A percentile compares a stretch with the other conserved stretches of the same genome.
Evolutionary conservation across 2,113 vertebrate species (phyloP).

Genomic region (Sminthopsis crassicaudata): DNA sequence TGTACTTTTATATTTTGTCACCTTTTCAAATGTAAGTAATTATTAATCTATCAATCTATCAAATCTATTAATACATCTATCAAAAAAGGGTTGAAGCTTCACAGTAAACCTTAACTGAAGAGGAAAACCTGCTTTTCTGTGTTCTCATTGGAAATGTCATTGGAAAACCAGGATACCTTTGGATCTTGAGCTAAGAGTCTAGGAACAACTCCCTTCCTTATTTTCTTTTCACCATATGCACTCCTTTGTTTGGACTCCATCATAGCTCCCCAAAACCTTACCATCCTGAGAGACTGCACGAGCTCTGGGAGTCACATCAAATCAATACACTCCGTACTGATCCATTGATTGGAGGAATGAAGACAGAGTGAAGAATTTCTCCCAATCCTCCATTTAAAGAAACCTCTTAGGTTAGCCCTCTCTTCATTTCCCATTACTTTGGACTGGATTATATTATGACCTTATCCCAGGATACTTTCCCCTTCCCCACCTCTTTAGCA

Average conservation of each 20-base stretch:
- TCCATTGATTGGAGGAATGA: neutral
- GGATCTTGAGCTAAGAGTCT: neutral
- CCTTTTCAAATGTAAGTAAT: conserved; percentile 17
- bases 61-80: neutral
- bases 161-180: neutral
- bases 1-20: neutral
- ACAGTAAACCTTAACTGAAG: neutral
- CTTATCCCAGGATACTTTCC: neutral
- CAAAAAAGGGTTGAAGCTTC: conserved; percentile 17
- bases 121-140: neutral
- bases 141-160: neutral
- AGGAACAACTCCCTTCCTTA: neutral
- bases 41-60: too few relatives aligned
- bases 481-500: neutral
- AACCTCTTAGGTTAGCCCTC: neutral
- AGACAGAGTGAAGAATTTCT: neutral
- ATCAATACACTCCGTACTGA: neutral
- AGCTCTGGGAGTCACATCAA: neutral
- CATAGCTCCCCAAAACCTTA: neutral
- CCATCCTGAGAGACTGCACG: neutral
- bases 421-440: neutral
- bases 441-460: neutral
- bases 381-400: neutral
- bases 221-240: neutral
- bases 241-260: neutral